Evolutionary conservation across 2,888 invertebrate species (phyloP).

Genomic region (Rhamnusium bicolor): DNA sequence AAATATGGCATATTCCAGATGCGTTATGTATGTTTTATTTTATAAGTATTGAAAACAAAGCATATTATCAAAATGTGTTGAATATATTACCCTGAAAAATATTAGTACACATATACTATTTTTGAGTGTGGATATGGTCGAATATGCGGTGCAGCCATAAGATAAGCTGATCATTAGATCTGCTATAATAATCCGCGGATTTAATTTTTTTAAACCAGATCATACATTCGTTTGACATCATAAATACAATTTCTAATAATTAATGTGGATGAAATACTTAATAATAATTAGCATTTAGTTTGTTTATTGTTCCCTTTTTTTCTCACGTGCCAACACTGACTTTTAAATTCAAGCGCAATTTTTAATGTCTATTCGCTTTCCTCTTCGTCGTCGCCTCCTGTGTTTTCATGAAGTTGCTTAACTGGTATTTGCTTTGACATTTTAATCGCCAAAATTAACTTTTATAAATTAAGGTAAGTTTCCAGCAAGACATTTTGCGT

Average conservation of each 20-base stretch:
- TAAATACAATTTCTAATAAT: too few species aligned
- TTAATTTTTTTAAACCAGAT: too few species aligned
- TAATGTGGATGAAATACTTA: background rate
- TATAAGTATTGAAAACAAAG: background rate
- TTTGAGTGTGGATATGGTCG: too few species aligned
- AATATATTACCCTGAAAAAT: too few species aligned
- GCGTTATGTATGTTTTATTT: background rate
- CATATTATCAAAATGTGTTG: background rate
- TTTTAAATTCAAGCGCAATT: background rate
- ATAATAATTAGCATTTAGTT: background rate
- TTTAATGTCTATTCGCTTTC: background rate
- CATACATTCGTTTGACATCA: too few species aligned
- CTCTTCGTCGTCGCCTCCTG: background rate
- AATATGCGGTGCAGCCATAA: too few species aligned
- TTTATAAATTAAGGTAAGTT: background rate
- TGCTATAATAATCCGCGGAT: too few species aligned
- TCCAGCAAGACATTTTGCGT: background rate
- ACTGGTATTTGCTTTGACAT: background rate
- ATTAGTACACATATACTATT: too few species aligned
- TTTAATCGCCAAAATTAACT: background rate
- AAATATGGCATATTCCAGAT: background rate
- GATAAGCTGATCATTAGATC: too few species aligned
- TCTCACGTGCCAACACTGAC: background rate
- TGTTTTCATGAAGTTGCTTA: background rate
- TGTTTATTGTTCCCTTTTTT: background rate